These are phyloP conservation scores for Protonemura montana DNA, from an alignment of 2,888 invertebrate species.

Conservation along the genomic window DNA sequence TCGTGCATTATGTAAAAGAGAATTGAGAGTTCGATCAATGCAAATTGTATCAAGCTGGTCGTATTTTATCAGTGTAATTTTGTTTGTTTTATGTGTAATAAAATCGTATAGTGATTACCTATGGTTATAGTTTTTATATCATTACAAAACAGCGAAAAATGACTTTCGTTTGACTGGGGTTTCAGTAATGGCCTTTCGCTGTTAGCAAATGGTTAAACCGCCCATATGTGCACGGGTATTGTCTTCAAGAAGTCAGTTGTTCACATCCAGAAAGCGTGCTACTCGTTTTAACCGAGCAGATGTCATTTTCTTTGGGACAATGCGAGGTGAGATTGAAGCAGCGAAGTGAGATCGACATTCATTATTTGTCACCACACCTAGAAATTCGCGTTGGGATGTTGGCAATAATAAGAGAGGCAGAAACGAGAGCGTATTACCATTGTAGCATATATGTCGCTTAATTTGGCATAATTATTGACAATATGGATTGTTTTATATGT, in stretches of 20 bases:
- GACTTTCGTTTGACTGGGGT: neutral
- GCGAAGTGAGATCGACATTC: neutral
- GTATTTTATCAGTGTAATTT: too few relatives aligned
- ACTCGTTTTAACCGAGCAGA: neutral
- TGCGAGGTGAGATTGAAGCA: neutral
- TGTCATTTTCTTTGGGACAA: neutral
- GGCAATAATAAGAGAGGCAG: neutral
- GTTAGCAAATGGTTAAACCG: neutral
- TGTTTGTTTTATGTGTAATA: neutral
- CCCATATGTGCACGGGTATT: too few relatives aligned
- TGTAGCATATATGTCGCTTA: neutral
- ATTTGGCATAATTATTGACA: neutral
- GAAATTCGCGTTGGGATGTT: neutral
- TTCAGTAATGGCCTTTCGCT: neutral
- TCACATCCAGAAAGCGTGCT: neutral
- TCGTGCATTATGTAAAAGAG: neutral
- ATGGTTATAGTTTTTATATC: neutral
- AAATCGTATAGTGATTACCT: neutral
- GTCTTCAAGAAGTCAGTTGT: neutral
- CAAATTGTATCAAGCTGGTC: too few relatives aligned
- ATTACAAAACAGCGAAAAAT: neutral
- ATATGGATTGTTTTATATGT: neutral
- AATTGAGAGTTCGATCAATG: neutral
- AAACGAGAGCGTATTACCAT: neutral
- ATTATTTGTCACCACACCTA: neutral